Percentiles rank a stretch among this genome's conserved stretches.
Conservation (phyloP, 2,113 vertebrate genomes). For the Pelusios castaneus region DNA sequence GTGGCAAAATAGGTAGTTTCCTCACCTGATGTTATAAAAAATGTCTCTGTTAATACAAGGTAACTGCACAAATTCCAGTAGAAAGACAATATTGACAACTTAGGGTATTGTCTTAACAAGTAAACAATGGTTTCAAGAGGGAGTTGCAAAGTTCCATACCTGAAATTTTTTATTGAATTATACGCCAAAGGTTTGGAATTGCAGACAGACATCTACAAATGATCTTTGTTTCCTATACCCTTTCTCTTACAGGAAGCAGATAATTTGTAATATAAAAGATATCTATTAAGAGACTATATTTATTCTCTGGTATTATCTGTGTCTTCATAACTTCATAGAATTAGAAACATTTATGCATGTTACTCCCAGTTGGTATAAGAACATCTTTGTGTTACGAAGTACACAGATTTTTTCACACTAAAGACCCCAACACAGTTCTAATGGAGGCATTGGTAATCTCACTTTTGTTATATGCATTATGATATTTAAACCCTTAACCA, state of each 20-base stretch:
- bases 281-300: neutral
- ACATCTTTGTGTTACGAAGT: neutral
- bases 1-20: neutral
- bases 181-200: neutral
- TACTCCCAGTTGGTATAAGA: neutral
- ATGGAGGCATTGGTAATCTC: conserved; percentile 11
- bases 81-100: neutral
- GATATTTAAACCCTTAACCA: neutral
- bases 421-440: neutral
- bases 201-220: neutral
- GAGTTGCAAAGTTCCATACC: neutral
- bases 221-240: neutral
- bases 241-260: neutral
- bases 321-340: neutral
- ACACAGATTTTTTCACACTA: conserved; percentile 5
- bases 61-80: neutral
- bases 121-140: neutral
- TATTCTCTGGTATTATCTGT: neutral
- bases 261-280: neutral
- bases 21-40: fast-evolving
- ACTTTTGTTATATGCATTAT: neutral
- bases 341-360: conserved; percentile 2
- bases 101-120: neutral
- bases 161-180: neutral
- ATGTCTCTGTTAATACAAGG: neutral